Evolutionary conservation across 2,888 invertebrate species (phyloP).

Genomic region (Athalia circularis): DNA sequence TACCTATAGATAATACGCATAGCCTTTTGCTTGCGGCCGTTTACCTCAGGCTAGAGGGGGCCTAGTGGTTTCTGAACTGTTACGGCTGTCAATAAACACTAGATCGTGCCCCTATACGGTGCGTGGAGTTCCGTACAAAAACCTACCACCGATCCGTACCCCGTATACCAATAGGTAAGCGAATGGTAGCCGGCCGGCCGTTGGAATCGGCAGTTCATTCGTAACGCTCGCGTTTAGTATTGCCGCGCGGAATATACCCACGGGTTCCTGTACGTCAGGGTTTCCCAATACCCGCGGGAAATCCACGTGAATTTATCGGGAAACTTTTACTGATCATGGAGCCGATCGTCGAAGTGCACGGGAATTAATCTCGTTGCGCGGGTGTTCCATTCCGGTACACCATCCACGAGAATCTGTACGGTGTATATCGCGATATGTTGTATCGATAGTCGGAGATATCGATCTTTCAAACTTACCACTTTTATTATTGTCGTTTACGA

Average conservation of each 20-base stretch:
- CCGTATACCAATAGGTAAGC: slow-evolving; percentile 40
- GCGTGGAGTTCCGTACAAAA: slow-evolving; percentile 47
- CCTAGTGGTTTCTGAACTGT: slow-evolving; percentile 50
- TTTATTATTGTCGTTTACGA: neutral
- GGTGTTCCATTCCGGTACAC: slow-evolving; percentile 13
- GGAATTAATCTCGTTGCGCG: slow-evolving; percentile 27
- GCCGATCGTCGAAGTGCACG: slow-evolving; percentile 17
- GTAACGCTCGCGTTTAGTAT: slow-evolving; percentile 47
- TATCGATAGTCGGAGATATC: neutral
- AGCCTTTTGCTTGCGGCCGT: slow-evolving; percentile 55
- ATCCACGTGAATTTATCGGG: slow-evolving; percentile 26
- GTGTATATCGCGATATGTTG: neutral
- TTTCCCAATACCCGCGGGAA: slow-evolving; percentile 27
- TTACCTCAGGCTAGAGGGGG: slow-evolving; percentile 53
- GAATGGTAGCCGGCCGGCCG: slow-evolving; percentile 25
- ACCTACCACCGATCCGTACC: slow-evolving; percentile 39
- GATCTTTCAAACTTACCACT: slow-evolving; percentile 23
- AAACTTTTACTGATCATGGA: slow-evolving; percentile 1
- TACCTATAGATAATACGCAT: slow-evolving; percentile 11
- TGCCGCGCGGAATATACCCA: slow-evolving; percentile 51
- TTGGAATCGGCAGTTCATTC: neutral
- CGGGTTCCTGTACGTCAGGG: slow-evolving; percentile 32
- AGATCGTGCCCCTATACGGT: slow-evolving; percentile 56
- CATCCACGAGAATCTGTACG: slow-evolving; percentile 8
- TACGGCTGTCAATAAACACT: slow-evolving; percentile 55